Conservation (phyloP, 2,113 vertebrate genomes). For the Reinhardtius hippoglossoides region DNA sequence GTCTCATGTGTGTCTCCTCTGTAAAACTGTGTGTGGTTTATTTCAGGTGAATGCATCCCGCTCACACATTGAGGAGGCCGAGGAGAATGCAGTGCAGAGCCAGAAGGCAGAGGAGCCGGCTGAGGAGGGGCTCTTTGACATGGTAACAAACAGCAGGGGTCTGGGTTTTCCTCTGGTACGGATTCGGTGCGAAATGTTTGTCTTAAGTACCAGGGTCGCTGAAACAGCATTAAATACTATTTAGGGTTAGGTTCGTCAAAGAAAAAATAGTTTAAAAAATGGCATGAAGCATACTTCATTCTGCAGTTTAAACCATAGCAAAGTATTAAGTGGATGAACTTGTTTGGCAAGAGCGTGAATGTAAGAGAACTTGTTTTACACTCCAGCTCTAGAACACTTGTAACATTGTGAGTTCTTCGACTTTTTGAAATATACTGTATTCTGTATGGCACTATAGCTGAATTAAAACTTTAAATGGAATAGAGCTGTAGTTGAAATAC, state of each 20-base stretch:
- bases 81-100: conserved; percentile 78
- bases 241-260: not conserved
- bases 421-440: too few relatives aligned
- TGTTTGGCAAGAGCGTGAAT: too few relatives aligned
- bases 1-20: not conserved
- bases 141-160: conserved; percentile 81
- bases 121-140: conserved; percentile 90
- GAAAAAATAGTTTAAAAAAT: not conserved
- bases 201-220: too few relatives aligned
- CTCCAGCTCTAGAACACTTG: too few relatives aligned
- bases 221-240: not conserved
- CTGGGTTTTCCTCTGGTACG: too few relatives aligned
- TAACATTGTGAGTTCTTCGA: too few relatives aligned
- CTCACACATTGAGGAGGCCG: conserved; percentile 90
- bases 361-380: too few relatives aligned
- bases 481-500: too few relatives aligned
- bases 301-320: not conserved
- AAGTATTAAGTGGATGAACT: too few relatives aligned
- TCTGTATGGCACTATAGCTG: too few relatives aligned
- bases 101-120: conserved; percentile 61
- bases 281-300: not conserved
- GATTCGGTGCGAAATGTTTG: too few relatives aligned
- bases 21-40: not conserved
- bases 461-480: too few relatives aligned
- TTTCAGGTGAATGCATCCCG: conserved; percentile 89